These are phyloP conservation scores for Leptinotarsa rubiginosa DNA, from an alignment of 2,888 invertebrate genomes.

Conservation along the genomic window DNA sequence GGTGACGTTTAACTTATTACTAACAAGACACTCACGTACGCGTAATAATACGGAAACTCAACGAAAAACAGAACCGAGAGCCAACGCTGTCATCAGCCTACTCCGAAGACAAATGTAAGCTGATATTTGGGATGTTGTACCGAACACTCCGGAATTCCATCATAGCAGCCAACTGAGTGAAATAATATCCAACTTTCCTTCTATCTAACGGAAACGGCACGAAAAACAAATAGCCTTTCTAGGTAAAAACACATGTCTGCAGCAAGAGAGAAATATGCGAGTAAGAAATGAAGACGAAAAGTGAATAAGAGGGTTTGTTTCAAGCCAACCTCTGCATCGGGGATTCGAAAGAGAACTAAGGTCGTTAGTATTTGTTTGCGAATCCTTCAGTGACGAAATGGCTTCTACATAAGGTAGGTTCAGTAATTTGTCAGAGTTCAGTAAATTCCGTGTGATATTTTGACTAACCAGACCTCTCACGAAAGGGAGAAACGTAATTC, in stretches of 20 bases:
- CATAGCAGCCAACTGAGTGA: slow-evolving; percentile 12
- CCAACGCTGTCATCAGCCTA: slow-evolving; percentile 12
- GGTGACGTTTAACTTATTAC: neutral
- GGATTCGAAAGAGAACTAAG: slow-evolving; percentile 46
- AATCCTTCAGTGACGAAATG: too few species aligned
- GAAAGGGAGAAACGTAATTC: too few species aligned
- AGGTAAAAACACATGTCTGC: slow-evolving; percentile 42
- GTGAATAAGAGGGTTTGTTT: slow-evolving; percentile 49
- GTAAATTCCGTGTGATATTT: too few species aligned
- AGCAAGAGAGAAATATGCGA: slow-evolving; percentile 37
- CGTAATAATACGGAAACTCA: neutral
- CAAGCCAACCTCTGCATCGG: slow-evolving; percentile 46
- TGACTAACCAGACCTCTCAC: too few species aligned
- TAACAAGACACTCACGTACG: neutral
- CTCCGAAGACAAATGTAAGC: slow-evolving; percentile 4
- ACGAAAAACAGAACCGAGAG: neutral
- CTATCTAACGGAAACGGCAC: slow-evolving; percentile 18
- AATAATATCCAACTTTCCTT: slow-evolving; percentile 25
- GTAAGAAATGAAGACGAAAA: slow-evolving; percentile 47
- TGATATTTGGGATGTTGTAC: slow-evolving; percentile 3
- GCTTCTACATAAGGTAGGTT: slow-evolving; percentile 13
- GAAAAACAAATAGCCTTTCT: slow-evolving; percentile 38
- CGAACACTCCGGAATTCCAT: slow-evolving; percentile 15
- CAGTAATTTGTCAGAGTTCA: too few species aligned
- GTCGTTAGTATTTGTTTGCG: slow-evolving; percentile 54